These are phyloP conservation scores for Cantharis rustica DNA, from an alignment of 2,888 invertebrate genomes.

Conservation along the genomic window DNA sequence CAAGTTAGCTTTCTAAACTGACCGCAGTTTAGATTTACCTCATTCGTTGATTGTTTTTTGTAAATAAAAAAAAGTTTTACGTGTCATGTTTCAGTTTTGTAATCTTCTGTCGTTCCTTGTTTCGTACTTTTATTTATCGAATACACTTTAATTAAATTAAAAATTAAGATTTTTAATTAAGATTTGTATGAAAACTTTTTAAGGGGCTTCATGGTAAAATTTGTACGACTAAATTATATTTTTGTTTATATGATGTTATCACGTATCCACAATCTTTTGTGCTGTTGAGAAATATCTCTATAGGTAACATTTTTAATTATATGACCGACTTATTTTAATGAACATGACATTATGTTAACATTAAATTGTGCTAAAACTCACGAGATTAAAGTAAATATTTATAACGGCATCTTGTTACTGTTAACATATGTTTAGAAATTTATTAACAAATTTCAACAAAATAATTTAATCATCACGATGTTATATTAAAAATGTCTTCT, in stretches of 20 bases:
- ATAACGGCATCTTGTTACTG: not conserved
- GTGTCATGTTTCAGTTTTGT: not conserved
- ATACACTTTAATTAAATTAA: not conserved
- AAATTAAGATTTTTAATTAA: not conserved
- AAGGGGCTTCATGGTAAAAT: not conserved
- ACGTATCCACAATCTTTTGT: not conserved
- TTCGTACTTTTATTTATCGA: not conserved
- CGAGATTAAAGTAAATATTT: not conserved
- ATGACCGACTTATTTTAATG: not conserved
- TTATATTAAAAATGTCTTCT: not conserved
- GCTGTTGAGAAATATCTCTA: not conserved
- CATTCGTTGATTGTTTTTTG: not conserved
- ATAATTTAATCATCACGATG: not conserved
- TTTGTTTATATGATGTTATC: not conserved
- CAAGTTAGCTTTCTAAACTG: no score
- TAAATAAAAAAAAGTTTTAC: not conserved
- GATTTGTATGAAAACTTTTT: not conserved
- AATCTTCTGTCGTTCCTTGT: not conserved
- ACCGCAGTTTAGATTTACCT: not conserved
- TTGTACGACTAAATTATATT: not conserved
- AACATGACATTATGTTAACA: not conserved
- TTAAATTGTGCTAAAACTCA: not conserved
- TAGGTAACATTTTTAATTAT: not conserved
- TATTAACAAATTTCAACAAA: not conserved
- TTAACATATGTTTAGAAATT: not conserved